Evolutionary conservation across 2,113 vertebrate species (phyloP).

Genomic region (Colius striatus): DNA sequence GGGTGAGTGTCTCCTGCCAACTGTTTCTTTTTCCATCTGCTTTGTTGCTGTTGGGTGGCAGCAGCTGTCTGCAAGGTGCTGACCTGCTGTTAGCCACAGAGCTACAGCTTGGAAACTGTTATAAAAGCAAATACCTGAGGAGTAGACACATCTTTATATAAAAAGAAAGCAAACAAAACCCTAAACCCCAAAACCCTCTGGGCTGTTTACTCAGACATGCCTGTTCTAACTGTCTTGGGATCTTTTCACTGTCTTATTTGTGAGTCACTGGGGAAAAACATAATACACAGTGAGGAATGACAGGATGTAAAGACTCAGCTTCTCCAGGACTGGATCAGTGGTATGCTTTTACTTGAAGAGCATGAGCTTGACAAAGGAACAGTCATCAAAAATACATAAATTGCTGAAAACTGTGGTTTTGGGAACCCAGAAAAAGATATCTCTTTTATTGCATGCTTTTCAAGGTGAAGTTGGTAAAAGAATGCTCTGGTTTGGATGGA

Average conservation of each 20-base stretch:
- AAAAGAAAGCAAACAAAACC: background rate
- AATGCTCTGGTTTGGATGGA: conserved; percentile 76
- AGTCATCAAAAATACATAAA: background rate
- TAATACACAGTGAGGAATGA: background rate
- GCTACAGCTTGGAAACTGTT: background rate
- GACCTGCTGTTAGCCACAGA: background rate
- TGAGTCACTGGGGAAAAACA: conserved; percentile 5
- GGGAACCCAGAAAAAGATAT: background rate
- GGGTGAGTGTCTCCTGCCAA: conserved; percentile 78
- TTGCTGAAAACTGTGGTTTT: background rate
- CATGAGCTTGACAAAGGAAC: background rate
- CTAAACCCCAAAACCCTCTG: background rate
- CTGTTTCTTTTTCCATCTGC: background rate
- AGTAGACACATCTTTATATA: background rate
- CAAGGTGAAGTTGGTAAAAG: conserved; percentile 90
- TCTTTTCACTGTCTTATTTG: background rate
- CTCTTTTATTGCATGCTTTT: background rate
- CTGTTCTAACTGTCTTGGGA: background rate
- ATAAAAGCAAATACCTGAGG: background rate
- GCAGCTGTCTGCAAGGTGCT: background rate
- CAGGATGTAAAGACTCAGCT: background rate
- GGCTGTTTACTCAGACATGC: background rate
- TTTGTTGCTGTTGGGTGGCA: background rate
- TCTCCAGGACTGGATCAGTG: background rate
- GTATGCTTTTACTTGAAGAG: background rate